Base-by-base conservation (phyloP, 2,797 vertebrate genomes). In the Miichthys miiuy region DNA sequence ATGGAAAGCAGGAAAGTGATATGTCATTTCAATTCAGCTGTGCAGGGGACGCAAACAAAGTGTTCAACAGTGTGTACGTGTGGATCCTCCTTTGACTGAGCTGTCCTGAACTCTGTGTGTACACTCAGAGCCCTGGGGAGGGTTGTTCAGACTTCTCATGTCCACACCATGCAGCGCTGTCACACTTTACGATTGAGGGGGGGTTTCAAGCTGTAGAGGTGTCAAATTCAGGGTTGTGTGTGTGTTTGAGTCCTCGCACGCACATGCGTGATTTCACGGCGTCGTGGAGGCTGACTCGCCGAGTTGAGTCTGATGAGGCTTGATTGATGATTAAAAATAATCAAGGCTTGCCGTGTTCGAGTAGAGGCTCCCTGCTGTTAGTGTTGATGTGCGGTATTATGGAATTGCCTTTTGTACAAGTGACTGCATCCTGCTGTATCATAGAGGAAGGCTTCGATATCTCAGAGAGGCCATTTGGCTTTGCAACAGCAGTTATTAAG, bases 21-120 rank as follows among this genome's bases (percentile, higher is more conserved):
- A 25, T 38, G 71, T 63, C 25, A 16, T 77, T 77, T 73, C 30
- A 12, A 13, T 65, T 65, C 17, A n/a, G n/a, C 65, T 72, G 23
- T 67, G 46, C 48, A 42, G 60, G 47, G 38, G 65, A 77, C 21
- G 21, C 46, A 68, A 27, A 44, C 65, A 57, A 25, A 7, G 61
- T 27, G 9, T 61, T 38, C 4, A 0, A 25, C 38, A 3, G 25
- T 42, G 68, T 48, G 52, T 57, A 12, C 27, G 57, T 54, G 69
- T 46, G 50, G 44, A 75, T 87, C 66, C 68, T 68, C 46, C 58
- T 85, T 83, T 89, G 69, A 58, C 58, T 67, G 66, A 79, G 83
- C 80, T 72, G 79, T 71, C 77, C 84, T 94, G 92, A 95, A 93
- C 93, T 92, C 81, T 88, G 78, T 54, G 67, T 93, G 91, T 47